Evolutionary conservation across 2,888 invertebrate genomes (phyloP).

Genomic region (Oscheius sp.): DNA sequence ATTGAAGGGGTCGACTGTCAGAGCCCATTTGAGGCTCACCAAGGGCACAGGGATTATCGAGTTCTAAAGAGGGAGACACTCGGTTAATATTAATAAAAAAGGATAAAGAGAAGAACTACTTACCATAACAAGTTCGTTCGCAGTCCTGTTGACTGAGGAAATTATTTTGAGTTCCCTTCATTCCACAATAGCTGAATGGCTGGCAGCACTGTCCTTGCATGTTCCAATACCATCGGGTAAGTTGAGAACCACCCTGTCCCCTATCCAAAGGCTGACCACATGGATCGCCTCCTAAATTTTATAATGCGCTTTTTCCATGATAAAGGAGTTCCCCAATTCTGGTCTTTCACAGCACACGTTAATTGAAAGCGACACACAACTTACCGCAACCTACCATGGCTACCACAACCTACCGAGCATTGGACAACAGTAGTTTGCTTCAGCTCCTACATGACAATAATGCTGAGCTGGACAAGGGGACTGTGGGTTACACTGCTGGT

Average conservation of each 20-base stretch:
- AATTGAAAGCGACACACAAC: slow-evolving; percentile 11
- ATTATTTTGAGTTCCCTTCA: slow-evolving; percentile 68
- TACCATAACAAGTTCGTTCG: slow-evolving; percentile 66
- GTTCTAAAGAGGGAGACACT: slow-evolving; percentile 45
- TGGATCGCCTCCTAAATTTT: slow-evolving; percentile 63
- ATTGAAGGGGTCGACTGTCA: slow-evolving; percentile 56
- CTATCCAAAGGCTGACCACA: slow-evolving; percentile 65
- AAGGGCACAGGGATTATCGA: slow-evolving; percentile 67
- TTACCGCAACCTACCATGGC: slow-evolving; percentile 24
- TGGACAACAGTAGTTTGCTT: slow-evolving; percentile 61
- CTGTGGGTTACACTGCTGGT: slow-evolving; percentile 47
- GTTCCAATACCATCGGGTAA: slow-evolving; percentile 58
- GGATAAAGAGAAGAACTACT: slow-evolving; percentile 7
- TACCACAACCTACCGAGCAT: slow-evolving; percentile 46
- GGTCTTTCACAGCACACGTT: slow-evolving; percentile 28
- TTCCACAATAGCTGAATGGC: slow-evolving; percentile 64
- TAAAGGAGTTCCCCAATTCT: not conserved
- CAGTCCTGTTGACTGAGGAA: slow-evolving; percentile 65
- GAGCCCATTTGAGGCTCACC: slow-evolving; percentile 63
- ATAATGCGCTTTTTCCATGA: not conserved
- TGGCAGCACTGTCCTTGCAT: slow-evolving; percentile 48
- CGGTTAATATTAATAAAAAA: not conserved
- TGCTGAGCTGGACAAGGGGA: slow-evolving; percentile 55
- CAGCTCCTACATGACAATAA: slow-evolving; percentile 66
- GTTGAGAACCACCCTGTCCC: slow-evolving; percentile 60